Evolutionary conservation across 2,797 vertebrate genomes (phyloP).

Genomic region (Phataginus tetradactyla): DNA sequence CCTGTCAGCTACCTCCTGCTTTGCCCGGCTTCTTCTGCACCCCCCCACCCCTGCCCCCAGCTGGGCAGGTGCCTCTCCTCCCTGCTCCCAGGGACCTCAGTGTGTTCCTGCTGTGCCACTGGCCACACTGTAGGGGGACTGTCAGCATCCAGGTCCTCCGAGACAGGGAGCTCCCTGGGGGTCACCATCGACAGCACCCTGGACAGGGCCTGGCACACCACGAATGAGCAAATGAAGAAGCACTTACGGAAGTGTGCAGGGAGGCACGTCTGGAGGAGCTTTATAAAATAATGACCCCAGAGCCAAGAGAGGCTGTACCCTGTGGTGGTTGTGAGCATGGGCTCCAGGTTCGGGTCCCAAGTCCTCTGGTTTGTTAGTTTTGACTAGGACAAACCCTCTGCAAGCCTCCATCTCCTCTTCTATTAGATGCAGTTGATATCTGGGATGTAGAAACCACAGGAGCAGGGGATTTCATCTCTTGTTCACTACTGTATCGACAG

Average conservation of each 20-base stretch:
- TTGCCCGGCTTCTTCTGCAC: background rate
- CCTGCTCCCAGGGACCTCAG: background rate
- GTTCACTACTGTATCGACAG: accelerated
- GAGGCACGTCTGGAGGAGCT: background rate
- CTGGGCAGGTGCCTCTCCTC: background rate
- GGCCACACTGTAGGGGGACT: background rate
- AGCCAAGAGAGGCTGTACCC: accelerated
- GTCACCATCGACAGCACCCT: background rate
- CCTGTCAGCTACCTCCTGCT: background rate
- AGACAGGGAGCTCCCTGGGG: background rate
- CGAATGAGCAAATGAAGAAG: background rate
- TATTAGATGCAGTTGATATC: accelerated
- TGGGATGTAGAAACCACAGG: too few species aligned
- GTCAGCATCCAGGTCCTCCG: background rate
- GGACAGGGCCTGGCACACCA: background rate
- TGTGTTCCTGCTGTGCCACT: background rate
- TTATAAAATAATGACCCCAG: too few species aligned
- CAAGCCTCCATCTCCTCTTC: background rate
- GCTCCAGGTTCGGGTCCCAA: background rate
- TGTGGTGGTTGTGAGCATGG: accelerated
- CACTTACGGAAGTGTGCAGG: background rate
- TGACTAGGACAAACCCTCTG: too few species aligned
- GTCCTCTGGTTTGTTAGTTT: background rate
- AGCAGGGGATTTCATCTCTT: background rate
- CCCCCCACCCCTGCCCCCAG: background rate